A percentile compares a stretch with the other conserved stretches of the same genome.
Evolutionary conservation across 1,140 invertebrate species (phyloP).

Genomic region (Drosophila mojavensis): DNA sequence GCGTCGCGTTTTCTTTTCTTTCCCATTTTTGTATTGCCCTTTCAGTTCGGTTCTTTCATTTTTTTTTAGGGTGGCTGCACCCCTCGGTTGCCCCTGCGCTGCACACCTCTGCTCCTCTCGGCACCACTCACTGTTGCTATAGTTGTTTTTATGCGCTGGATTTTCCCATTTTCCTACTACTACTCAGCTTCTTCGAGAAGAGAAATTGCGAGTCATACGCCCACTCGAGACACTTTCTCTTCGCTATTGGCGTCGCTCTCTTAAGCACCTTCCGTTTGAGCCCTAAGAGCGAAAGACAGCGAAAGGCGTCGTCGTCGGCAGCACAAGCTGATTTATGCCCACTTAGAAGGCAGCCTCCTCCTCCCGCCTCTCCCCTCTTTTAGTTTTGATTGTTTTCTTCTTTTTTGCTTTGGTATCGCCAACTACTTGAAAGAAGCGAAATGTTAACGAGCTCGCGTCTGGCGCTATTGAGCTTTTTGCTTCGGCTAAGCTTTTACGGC

Average conservation of each 20-base stretch:
- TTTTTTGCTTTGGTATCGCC: neutral
- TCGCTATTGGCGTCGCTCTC: slow-evolving; percentile 43
- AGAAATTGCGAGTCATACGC: slow-evolving; percentile 9
- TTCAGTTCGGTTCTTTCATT: slow-evolving; percentile 12
- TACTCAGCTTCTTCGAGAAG: slow-evolving; percentile 44
- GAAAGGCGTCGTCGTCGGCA: slow-evolving; percentile 6
- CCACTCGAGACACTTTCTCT: slow-evolving; percentile 22
- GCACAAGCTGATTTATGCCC: slow-evolving; percentile 30
- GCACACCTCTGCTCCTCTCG: neutral
- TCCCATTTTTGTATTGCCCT: slow-evolving; percentile 41
- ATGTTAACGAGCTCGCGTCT: neutral
- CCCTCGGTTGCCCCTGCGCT: neutral
- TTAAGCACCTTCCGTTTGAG: slow-evolving; percentile 1
- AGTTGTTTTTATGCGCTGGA: slow-evolving; percentile 49
- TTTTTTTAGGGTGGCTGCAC: slow-evolving; percentile 13
- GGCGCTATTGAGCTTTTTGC: slow-evolving; percentile 20
- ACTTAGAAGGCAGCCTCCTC: neutral
- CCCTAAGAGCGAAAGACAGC: slow-evolving; percentile 14
- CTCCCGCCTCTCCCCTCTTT: neutral
- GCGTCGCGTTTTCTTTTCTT: slow-evolving; percentile 36
- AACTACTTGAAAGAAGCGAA: slow-evolving; percentile 3
- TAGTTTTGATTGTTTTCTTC: neutral
- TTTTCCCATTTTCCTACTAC: slow-evolving; percentile 35
- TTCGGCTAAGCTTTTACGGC: slow-evolving; percentile 7
- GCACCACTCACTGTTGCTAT: slow-evolving; percentile 63